phyloP scores from a whole-genome alignment of 2,888 invertebrate species.

The Gisinianus flammeolus region DNA sequence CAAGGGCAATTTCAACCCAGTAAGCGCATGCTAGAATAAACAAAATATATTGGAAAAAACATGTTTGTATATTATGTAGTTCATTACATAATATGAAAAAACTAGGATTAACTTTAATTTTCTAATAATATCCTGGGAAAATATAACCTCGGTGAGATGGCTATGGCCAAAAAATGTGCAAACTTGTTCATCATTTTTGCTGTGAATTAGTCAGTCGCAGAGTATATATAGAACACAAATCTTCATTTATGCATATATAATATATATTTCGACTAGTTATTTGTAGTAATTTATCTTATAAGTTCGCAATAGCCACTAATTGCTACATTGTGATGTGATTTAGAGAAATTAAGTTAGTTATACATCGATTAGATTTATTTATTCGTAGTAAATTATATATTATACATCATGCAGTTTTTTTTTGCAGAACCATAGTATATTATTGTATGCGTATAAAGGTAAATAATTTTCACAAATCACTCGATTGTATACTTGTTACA shows the following conservation, averaged over 20 bases:
- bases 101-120: too few relatives aligned
- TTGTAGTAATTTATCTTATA: not conserved
- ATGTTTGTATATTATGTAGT: not conserved
- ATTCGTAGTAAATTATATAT: too few relatives aligned
- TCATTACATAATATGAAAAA: too few relatives aligned
- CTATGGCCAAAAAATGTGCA: constrained; percentile 10
- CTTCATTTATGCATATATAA: too few relatives aligned
- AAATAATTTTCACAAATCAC: constrained; percentile 9
- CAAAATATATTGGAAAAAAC: not conserved
- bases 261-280: not conserved
- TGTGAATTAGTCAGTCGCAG: not conserved
- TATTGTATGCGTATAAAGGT: too few relatives aligned
- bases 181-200: constrained; percentile 1
- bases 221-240: not conserved
- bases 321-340: constrained; percentile 16
- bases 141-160: constrained; percentile 12
- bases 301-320: not conserved
- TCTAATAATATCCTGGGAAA: too few relatives aligned
- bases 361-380: too few relatives aligned
- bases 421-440: too few relatives aligned
- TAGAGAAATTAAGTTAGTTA: not conserved
- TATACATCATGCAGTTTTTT: too few relatives aligned
- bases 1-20: too few relatives aligned
- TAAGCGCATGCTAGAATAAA: not conserved
- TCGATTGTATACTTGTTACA: too few relatives aligned